Evolutionary conservation across 2,888 invertebrate genomes (phyloP).

Genomic region (Dyspetes luteomarginatus): DNA sequence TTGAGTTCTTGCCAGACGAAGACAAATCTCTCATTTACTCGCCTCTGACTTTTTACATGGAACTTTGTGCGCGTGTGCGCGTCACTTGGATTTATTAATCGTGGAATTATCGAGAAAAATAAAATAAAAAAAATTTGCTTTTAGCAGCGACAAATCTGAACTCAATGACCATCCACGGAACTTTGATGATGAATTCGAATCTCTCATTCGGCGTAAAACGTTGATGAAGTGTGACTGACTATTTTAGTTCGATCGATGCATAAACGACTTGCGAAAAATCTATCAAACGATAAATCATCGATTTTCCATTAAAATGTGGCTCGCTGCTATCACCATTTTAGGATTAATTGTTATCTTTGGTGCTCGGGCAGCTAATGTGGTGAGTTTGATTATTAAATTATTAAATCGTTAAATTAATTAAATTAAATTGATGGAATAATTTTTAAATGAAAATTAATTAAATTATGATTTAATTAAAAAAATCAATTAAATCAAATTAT

Average conservation of each 20-base stretch:
- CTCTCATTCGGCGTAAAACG: slow-evolving; percentile 47
- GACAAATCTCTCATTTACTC: slow-evolving; percentile 24
- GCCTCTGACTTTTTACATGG: not conserved
- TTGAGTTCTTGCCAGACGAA: slow-evolving; percentile 18
- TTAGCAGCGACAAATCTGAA: slow-evolving; percentile 76
- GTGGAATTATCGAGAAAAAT: slow-evolving; percentile 64
- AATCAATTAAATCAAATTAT: slow-evolving; percentile 1
- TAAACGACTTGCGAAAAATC: slow-evolving; percentile 26
- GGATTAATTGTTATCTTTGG: slow-evolving; percentile 44
- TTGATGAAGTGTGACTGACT: slow-evolving; percentile 52
- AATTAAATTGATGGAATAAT: not conserved
- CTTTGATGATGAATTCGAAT: slow-evolving; percentile 33
- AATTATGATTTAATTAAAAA: too few relatives aligned
- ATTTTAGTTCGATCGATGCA: slow-evolving; percentile 67
- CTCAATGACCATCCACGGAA: slow-evolving; percentile 72
- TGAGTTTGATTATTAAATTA: slow-evolving; percentile 49
- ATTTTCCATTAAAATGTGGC: slow-evolving; percentile 67
- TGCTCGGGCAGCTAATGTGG: slow-evolving; percentile 44
- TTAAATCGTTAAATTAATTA: not conserved
- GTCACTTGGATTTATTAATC: slow-evolving; percentile 63
- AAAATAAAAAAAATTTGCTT: slow-evolving; percentile 67
- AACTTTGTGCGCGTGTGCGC: slow-evolving; percentile 34
- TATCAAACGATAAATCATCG: slow-evolving; percentile 6
- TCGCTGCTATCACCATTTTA: slow-evolving; percentile 59
- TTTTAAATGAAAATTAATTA: too few relatives aligned